Percentiles rank a stretch among this genome's conserved stretches.
phyloP scores from a whole-genome alignment of 1,140 invertebrate species.

The Antheraea pernyi region DNA sequence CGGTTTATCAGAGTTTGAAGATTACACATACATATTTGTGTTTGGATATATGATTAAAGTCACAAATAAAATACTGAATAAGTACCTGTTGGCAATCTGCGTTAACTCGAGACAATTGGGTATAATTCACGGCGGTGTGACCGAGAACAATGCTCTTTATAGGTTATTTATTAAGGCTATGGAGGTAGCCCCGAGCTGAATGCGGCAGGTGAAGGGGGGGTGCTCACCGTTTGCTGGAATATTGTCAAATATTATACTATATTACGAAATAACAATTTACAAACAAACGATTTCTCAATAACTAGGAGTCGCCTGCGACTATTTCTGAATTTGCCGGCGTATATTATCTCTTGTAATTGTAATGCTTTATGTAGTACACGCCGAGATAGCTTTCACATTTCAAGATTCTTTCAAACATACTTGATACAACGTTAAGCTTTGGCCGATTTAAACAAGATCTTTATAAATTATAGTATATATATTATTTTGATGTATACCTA shows the following conservation, averaged over 20 bases:
- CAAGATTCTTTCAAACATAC: no score
- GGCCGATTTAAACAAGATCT: no score
- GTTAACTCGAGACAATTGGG: constrained; percentile 34
- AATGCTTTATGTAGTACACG: no score
- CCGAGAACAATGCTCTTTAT: constrained; percentile 41
- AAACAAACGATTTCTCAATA: constrained; percentile 42
- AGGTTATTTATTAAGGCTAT: constrained; percentile 37
- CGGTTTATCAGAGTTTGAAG: no score
- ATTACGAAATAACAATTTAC: constrained; percentile 32
- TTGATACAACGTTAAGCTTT: no score
- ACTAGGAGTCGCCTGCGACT: not conserved
- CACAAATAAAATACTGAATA: not conserved
- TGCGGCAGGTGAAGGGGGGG: not conserved
- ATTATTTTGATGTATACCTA: no score
- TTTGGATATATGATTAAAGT: not conserved
- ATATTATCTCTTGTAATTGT: no score
- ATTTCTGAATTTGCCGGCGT: no score
- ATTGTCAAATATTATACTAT: constrained; percentile 15
- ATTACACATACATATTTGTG: not conserved
- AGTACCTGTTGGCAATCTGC: constrained; percentile 5
- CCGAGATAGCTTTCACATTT: no score
- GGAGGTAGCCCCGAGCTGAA: not conserved
- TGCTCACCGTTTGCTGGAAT: constrained; percentile 21
- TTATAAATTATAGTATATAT: no score
- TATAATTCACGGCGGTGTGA: constrained; percentile 40